Conservation (phyloP, 2,113 vertebrate genomes). For the Eira barbara region DNA sequence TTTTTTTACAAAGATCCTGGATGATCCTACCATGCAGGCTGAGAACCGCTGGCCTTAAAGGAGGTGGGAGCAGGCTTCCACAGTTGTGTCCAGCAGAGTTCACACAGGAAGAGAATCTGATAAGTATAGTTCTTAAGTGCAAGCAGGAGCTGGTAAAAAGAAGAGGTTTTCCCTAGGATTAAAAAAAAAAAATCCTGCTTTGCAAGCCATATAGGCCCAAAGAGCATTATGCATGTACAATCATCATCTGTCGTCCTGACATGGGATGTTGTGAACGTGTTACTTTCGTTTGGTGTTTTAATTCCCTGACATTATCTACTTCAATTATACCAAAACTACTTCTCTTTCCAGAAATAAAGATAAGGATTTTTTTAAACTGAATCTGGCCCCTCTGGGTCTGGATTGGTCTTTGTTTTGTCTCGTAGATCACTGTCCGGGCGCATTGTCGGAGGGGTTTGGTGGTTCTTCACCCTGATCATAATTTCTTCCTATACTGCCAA, state of each 20-base stretch:
- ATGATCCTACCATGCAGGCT: background rate
- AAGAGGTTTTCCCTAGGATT: background rate
- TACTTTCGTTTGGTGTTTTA: conserved; percentile 34
- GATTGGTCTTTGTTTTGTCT: conserved; percentile 78
- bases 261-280: background rate
- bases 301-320: conserved; percentile 8
- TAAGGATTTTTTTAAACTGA: conserved; percentile 38
- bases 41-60: background rate
- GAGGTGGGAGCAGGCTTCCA: background rate
- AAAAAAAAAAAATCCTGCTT: background rate
- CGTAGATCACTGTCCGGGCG: conserved; percentile 97
- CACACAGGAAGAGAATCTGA: background rate
- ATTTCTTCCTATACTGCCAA: conserved; percentile 99
- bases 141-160: background rate
- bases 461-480: conserved; percentile 99
- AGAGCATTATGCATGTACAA: conserved; percentile 1
- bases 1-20: background rate
- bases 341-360: conserved; percentile 26
- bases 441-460: conserved; percentile 99
- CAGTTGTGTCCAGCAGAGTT: background rate
- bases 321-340: background rate
- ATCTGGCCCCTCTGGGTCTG: conserved; percentile 51
- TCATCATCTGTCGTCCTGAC: background rate
- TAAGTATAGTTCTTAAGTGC: background rate
- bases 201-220: background rate